Base-by-base conservation (phyloP, 1,140 invertebrate genomes). In the Galendromus occidentalis region DNA sequence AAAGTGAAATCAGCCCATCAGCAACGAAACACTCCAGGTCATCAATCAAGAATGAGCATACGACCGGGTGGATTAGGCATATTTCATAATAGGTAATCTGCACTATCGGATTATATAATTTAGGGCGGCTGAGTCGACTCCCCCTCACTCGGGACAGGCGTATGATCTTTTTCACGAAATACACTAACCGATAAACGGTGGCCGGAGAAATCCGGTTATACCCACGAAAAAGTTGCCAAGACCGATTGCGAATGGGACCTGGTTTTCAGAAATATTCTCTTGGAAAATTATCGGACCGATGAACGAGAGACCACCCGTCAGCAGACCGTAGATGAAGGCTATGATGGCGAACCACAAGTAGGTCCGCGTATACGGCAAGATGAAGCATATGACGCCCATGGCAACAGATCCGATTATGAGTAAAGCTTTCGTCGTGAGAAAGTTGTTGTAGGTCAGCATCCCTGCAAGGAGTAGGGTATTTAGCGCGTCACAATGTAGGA, bases 381-480 rank as follows among this genome's bases (percentile, higher is more conserved):
- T 20, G 6, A 66, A 55, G 42, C 64, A 45, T 0, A 69, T 18
- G 25, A 66, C 18, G 0, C 68, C 68, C n/a, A 69, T 70, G 12
- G 30, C 20, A 0, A 44, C 18, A 14, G 68, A 20, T 17, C 44
- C 67, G 7, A 69, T 12, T 9, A 44, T 25, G 1, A 69, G 59
- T 44, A 69, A 64, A 12, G 30, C 42, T 41, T 65, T 69, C 29
- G 64, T 64, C 1, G 42, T 66, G 1, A 69, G 29, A 33, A 44
- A 68, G 20, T 66, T 64, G 28, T 64, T 64, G 45, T 68, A 67
- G 2, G 69, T 68, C 1, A 69, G n/a, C 69, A 67, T 68, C 7
- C 69, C 69, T 59, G 51, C 4, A 59, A 59, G 6, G 20, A 9
- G 25, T 9, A 39, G n/a, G n/a, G n/a, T n/a, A n/a, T n/a, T n/a